Evolutionary conservation across 1,140 invertebrate genomes (phyloP).

Genomic region (Calosoma granatense): DNA sequence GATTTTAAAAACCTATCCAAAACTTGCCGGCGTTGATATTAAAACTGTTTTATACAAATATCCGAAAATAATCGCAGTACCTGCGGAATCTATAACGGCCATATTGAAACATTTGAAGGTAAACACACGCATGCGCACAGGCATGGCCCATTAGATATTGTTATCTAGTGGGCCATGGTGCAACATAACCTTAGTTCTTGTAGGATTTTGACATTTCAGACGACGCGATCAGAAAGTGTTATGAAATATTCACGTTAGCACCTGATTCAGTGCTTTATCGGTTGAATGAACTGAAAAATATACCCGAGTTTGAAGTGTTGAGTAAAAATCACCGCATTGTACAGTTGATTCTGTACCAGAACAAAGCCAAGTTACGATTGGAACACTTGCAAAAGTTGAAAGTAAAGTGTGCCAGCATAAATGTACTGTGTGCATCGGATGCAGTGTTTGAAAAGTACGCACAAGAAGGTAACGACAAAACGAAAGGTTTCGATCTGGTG

Average conservation of each 20-base stretch:
- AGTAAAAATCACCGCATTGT: constrained; percentile 42
- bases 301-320: constrained; percentile 42
- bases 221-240: constrained; percentile 37
- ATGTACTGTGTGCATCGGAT: constrained; percentile 40
- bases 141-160: too few species aligned
- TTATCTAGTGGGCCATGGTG: too few species aligned
- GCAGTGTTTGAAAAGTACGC: constrained; percentile 45
- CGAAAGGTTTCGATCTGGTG: constrained; percentile 43
- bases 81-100: not conserved
- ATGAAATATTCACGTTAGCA: constrained; percentile 41
- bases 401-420: constrained; percentile 44
- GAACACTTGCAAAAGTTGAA: constrained; percentile 40
- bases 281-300: constrained; percentile 36
- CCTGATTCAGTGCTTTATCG: constrained; percentile 39
- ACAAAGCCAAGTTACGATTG: constrained; percentile 40
- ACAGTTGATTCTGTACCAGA: constrained; percentile 44
- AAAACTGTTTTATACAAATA: not conserved
- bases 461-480: constrained; percentile 41
- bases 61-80: not conserved
- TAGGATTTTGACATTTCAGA: constrained; percentile 39
- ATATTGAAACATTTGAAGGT: not conserved
- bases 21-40: not conserved
- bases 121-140: too few species aligned
- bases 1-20: not conserved
- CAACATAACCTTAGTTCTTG: constrained; percentile 11